Evolutionary conservation across 2,888 invertebrate genomes (phyloP).

Genomic region (Agonopterix arenella): DNA sequence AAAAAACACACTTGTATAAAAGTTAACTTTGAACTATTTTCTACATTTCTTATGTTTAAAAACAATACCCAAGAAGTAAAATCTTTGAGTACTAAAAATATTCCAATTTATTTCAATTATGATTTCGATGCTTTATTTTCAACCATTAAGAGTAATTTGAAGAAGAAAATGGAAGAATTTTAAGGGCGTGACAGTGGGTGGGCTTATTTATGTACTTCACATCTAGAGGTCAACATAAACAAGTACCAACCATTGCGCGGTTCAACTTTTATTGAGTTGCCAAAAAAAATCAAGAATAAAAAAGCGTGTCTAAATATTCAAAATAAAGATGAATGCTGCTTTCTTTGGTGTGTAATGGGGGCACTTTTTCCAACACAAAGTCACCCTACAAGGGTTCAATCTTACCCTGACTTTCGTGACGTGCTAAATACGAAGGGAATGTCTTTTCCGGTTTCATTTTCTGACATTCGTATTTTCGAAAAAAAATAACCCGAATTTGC

Average conservation of each 20-base stretch:
- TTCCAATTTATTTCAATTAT: background rate
- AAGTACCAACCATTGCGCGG: background rate
- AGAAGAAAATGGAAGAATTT: background rate
- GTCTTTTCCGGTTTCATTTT: background rate
- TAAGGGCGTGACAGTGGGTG: constrained; percentile 1
- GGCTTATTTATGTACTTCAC: background rate
- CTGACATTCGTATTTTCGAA: constrained; percentile 1
- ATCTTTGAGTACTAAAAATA: constrained; percentile 1
- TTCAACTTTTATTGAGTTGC: background rate
- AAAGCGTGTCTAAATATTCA: background rate
- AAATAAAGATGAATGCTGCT: constrained; percentile 2
- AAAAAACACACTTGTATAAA: too few relatives aligned
- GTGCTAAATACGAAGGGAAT: background rate
- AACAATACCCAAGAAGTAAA: background rate
- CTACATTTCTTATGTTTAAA: background rate
- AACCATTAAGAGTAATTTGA: background rate
- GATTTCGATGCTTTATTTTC: background rate
- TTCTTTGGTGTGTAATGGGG: background rate
- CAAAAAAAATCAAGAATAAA: background rate
- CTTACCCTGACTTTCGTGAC: background rate
- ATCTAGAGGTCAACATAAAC: constrained; percentile 1
- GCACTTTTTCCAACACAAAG: background rate
- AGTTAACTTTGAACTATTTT: too few relatives aligned
- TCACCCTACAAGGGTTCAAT: background rate
- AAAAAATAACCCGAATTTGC: constrained; percentile 1